phyloP scores from a whole-genome alignment of 2,888 invertebrate genomes.

The Synergus umbraculus region DNA sequence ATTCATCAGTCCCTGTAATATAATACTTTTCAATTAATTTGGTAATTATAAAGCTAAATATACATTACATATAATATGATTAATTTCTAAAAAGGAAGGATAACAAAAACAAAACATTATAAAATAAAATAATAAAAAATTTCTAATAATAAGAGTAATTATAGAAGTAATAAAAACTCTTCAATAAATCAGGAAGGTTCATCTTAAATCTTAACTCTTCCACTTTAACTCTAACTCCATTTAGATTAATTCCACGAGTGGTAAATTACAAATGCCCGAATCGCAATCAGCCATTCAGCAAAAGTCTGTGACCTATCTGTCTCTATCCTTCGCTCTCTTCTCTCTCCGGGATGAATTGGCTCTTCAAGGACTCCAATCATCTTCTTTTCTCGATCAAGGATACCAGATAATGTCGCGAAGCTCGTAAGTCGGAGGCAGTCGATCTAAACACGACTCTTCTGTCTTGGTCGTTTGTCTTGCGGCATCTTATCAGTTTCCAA shows the following conservation, averaged over 20 bases:
- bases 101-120: too few relatives aligned
- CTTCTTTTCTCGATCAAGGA: constrained; percentile 7
- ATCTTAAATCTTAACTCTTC: background rate
- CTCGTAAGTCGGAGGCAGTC: constrained; percentile 27
- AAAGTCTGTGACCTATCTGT: background rate
- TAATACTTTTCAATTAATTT: too few relatives aligned
- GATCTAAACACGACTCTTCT: constrained; percentile 26
- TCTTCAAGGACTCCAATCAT: constrained; percentile 20
- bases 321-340: background rate
- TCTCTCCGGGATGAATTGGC: constrained; percentile 1
- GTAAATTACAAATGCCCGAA: background rate
- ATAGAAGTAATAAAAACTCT: background rate
- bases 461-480: constrained; percentile 32
- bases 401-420: constrained; percentile 22
- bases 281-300: background rate
- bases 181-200: background rate
- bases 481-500: constrained; percentile 39
- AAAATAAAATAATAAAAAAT: background rate
- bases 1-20: background rate
- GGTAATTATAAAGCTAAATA: too few relatives aligned
- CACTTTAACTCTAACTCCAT: background rate
- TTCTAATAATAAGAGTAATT: background rate
- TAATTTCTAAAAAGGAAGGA: too few relatives aligned
- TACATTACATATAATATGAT: too few relatives aligned
- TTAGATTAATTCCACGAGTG: background rate